Evolutionary conservation across 2,888 invertebrate genomes (phyloP).

Genomic region (Orthonevra nobilis): DNA sequence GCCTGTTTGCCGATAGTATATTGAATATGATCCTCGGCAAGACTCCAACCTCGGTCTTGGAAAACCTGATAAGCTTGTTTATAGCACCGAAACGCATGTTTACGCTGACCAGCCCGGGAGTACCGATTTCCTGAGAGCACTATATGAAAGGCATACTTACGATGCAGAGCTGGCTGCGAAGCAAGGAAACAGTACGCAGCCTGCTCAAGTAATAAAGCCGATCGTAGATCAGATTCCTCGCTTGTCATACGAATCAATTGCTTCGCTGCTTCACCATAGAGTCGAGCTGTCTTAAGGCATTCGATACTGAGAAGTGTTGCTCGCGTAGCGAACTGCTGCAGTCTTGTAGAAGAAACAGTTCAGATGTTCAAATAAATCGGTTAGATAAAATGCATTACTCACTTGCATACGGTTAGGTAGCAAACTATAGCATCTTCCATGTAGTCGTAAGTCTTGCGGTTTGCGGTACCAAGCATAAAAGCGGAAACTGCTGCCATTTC

Average conservation of each 20-base stretch:
- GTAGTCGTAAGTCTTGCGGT: conserved; percentile 90
- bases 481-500: conserved; percentile 97
- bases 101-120: conserved; percentile 94
- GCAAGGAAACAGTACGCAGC: conserved; percentile 94
- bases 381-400: conserved; percentile 72
- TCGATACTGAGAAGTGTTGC: conserved; percentile 94
- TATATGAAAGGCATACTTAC: conserved; percentile 98
- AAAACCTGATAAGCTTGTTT: conserved; percentile 93
- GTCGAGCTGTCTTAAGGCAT: conserved; percentile 88
- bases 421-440: conserved; percentile 97
- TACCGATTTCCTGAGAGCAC: conserved; percentile 97
- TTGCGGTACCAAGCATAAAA: conserved; percentile 91
- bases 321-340: conserved; percentile 95
- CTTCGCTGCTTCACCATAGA: conserved; percentile 95
- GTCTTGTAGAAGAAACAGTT: conserved; percentile 83
- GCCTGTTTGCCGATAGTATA: conserved; percentile 96
- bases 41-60: conserved; percentile 88
- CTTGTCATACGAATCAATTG: conserved; percentile 97
- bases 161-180: conserved; percentile 85
- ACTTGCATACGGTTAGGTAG: conserved; percentile 95
- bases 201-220: conserved; percentile 96
- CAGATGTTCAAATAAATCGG: no score
- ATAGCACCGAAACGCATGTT: conserved; percentile 95
- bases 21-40: conserved; percentile 97
- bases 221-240: conserved; percentile 97